Base-by-base conservation (phyloP, 1,140 invertebrate species). In the Propsilocerus akamusi region DNA sequence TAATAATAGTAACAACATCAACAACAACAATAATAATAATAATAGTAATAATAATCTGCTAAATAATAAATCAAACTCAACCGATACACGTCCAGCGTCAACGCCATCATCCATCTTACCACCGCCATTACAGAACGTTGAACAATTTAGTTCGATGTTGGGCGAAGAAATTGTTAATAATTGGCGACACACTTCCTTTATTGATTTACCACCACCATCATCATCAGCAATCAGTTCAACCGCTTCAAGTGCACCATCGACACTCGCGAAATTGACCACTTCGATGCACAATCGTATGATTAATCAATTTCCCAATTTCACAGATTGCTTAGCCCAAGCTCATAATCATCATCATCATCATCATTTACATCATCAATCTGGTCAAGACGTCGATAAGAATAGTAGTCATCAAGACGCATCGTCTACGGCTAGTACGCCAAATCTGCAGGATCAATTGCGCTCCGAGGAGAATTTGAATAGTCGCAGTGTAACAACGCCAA, bases 81-180 rank as follows among this genome's bases (percentile, higher is more conserved):
- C 20, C 14, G 22, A 28, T 37, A 37, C 22, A 37, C 49, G 23
- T 37, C 64, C 66, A 49, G 72, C 72, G 24, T 68, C 70, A 58
- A 70, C 72, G 34, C 68, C 71, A 46, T 61, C 67, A 51, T 64
- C 62, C 50, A 64, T 69, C 55, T 66, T 73, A 49, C 72, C 73
- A 23, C 75, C 74, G 32, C 68, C 73, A 49, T 72, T 77, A 25
- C 77, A 79, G 64, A 80, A 77, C 60, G 77, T 80, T 57, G 78
- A 81, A 62, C 72, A 74, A 24, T 81, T 80, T 62, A 76, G 78
- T 57, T 75, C 75, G 34, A 71, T 83, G 53, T 69, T 83, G 51
- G 80, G 80, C 58, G 80, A 84, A 66, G 81, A 84, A 63, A 80
- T 84, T 55, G 80, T 83, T 54, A 78, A 80, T 54, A 80, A 81